A percentile compares a stretch with the other conserved stretches of the same genome.
Conservation (phyloP, 2,888 invertebrate species). For the Harpalus rufipes region DNA sequence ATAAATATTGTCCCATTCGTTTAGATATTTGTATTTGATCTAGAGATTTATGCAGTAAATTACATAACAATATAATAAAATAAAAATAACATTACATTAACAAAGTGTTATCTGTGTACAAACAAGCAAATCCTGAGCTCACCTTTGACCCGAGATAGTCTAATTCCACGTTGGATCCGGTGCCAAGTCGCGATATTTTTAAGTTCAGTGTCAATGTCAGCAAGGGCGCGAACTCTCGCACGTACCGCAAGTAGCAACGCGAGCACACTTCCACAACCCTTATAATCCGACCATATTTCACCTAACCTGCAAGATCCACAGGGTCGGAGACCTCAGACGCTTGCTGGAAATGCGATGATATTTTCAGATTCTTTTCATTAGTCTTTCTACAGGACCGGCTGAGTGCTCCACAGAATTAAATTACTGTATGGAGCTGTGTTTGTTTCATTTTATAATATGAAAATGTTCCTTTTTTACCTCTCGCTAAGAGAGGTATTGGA, state of each 20-base stretch:
- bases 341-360: constrained; percentile 14
- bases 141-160: constrained; percentile 21
- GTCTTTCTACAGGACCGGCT: too few relatives aligned
- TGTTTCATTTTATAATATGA: too few relatives aligned
- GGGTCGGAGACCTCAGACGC: constrained; percentile 40
- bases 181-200: constrained; percentile 47
- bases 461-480: too few relatives aligned
- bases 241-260: constrained; percentile 15
- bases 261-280: constrained; percentile 29
- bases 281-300: constrained; percentile 62
- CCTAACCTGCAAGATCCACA: constrained; percentile 52
- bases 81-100: constrained; percentile 1
- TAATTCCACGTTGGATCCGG: constrained; percentile 21
- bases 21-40: neutral
- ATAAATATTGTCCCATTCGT: neutral
- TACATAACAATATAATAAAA: neutral
- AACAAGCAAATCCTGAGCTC: neutral
- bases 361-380: constrained; percentile 42
- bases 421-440: too few relatives aligned
- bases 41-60: neutral
- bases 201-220: constrained; percentile 62
- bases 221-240: constrained; percentile 37
- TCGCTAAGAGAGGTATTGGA: too few relatives aligned
- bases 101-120: neutral
- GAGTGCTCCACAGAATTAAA: too few relatives aligned